phyloP scores from a whole-genome alignment of 2,797 vertebrate genomes.

The Dryobates pubescens region DNA sequence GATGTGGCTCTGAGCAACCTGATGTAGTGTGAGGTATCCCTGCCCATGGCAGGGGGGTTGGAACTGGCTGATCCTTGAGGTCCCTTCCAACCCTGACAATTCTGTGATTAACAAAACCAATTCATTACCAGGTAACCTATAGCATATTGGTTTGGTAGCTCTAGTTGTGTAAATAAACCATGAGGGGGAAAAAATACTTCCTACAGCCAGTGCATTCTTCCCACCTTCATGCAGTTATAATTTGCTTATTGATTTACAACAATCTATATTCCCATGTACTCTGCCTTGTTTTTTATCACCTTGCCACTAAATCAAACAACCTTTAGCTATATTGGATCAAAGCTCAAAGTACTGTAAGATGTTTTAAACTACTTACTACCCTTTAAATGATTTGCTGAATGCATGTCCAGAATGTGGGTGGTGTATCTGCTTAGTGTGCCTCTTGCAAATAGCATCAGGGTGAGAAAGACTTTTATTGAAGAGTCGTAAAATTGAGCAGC shows the following conservation, averaged over 20 bases:
- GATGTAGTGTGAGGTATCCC: no score
- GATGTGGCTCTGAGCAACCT: no score
- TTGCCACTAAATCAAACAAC: neutral
- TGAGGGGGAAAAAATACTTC: neutral
- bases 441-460: neutral
- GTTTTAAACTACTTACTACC: neutral
- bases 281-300: neutral
- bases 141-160: neutral
- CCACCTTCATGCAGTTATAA: neutral
- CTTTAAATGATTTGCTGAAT: neutral
- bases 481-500: neutral
- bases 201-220: neutral
- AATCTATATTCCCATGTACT: neutral
- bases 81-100: no score
- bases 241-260: neutral
- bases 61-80: no score
- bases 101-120: neutral
- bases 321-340: neutral
- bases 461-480: neutral
- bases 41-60: no score
- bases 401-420: neutral
- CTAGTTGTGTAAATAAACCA: neutral
- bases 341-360: neutral
- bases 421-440: neutral
- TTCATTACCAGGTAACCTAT: neutral